These are phyloP conservation scores for Eleutherodactylus coqui DNA, from an alignment of 2,797 vertebrate genomes.

Conservation along the genomic window DNA sequence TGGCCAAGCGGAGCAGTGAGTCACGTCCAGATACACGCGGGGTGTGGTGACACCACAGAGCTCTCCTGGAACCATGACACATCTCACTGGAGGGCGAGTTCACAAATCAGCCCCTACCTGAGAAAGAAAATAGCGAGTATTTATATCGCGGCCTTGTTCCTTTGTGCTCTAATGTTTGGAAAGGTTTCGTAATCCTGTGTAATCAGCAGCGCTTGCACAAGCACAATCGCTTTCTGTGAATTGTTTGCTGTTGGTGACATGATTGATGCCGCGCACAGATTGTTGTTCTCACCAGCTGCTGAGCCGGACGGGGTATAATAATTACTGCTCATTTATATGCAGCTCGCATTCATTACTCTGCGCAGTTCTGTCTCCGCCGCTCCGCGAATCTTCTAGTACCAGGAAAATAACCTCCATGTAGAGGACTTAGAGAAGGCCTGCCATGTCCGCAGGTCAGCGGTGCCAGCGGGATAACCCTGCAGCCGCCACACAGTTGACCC, in stretches of 20 bases:
- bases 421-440: too few relatives aligned
- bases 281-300: conserved; percentile 43
- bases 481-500: too few relatives aligned
- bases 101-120: conserved; percentile 56
- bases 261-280: conserved; percentile 14
- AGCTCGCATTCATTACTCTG: not conserved
- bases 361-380: too few relatives aligned
- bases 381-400: not conserved
- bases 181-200: conserved; percentile 58
- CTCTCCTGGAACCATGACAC: conserved; percentile 47
- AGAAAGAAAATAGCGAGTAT: conserved; percentile 57
- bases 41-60: conserved; percentile 56
- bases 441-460: too few relatives aligned
- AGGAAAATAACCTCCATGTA: too few relatives aligned
- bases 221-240: conserved; percentile 52
- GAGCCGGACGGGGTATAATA: not conserved
- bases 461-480: too few relatives aligned
- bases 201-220: conserved; percentile 51
- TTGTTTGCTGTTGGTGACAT: conserved; percentile 29
- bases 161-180: conserved; percentile 51
- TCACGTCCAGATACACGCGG: conserved; percentile 55
- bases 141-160: conserved; percentile 54
- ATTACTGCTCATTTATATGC: not conserved
- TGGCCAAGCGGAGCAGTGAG: conserved; percentile 48
- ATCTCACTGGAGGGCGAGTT: conserved; percentile 39